Evolutionary conservation across 2,888 invertebrate species (phyloP).

Genomic region (Embidobia sp.): DNA sequence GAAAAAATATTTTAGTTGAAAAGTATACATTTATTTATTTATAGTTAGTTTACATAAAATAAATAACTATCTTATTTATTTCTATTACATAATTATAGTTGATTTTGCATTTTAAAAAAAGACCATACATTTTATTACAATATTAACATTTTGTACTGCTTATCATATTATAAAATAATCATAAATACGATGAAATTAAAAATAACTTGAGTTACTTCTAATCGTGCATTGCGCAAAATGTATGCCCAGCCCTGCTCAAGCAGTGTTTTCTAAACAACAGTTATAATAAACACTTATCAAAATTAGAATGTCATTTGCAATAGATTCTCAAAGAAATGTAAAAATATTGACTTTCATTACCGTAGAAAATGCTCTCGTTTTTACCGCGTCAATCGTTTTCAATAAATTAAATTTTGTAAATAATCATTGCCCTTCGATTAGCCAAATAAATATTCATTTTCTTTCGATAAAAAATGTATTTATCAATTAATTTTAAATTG

Average conservation of each 20-base stretch:
- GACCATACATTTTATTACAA: not conserved
- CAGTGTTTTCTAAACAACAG: constrained; percentile 6
- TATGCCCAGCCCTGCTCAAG: constrained; percentile 20
- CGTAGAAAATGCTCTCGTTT: constrained; percentile 12
- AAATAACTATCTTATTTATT: too few species aligned
- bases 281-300: not conserved
- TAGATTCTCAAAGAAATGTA: not conserved
- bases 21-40: too few species aligned
- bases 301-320: too few species aligned
- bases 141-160: constrained; percentile 1
- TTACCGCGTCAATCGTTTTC: not conserved
- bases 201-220: not conserved
- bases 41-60: too few species aligned
- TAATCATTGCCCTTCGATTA: constrained; percentile 10
- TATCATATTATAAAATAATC: not conserved
- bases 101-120: not conserved
- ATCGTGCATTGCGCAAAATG: not conserved
- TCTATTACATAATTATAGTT: not conserved
- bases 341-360: constrained; percentile 31
- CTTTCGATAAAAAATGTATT: constrained; percentile 11
- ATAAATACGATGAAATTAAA: constrained; percentile 7
- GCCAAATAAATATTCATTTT: constrained; percentile 18
- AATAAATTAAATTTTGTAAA: constrained; percentile 21
- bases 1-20: too few species aligned
- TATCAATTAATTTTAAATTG: constrained; percentile 10